Percentiles rank a stretch among this genome's conserved stretches.
Conservation (phyloP, 2,888 invertebrate genomes). For the Lagria hirta region DNA sequence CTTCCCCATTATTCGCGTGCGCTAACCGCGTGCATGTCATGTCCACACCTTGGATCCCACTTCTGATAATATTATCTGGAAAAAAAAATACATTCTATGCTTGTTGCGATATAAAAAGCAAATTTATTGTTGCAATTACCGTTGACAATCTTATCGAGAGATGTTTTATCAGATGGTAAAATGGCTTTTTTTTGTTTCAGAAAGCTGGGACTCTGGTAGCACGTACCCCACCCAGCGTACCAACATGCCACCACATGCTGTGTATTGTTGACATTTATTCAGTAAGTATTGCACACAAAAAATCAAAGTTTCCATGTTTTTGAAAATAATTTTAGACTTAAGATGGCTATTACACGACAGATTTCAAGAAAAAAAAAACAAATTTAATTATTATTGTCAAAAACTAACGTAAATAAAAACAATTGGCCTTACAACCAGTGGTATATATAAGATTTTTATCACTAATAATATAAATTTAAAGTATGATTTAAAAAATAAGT, state of each 20-base stretch:
- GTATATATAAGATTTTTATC: too few relatives aligned
- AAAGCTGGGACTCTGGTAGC: conserved; percentile 32
- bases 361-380: too few relatives aligned
- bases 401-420: too few relatives aligned
- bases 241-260: conserved; percentile 45
- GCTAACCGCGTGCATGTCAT: conserved; percentile 14
- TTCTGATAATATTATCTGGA: conserved; percentile 12
- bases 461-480: too few relatives aligned
- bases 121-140: conserved; percentile 8
- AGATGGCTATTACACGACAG: too few relatives aligned
- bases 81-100: conserved; percentile 16
- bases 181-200: conserved; percentile 31
- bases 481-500: too few relatives aligned
- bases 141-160: too few relatives aligned
- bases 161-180: conserved; percentile 1
- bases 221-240: conserved; percentile 34
- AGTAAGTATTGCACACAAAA: conserved; percentile 39
- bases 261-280: conserved; percentile 48
- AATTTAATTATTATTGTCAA: too few relatives aligned
- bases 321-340: too few relatives aligned
- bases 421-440: too few relatives aligned
- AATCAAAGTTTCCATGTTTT: too few relatives aligned
- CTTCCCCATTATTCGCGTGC: conserved; percentile 13
- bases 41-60: conserved; percentile 18
- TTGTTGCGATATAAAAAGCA: conserved; percentile 14